Base-by-base conservation (phyloP, 2,888 invertebrate genomes). In the Yponomeuta sedellus region DNA sequence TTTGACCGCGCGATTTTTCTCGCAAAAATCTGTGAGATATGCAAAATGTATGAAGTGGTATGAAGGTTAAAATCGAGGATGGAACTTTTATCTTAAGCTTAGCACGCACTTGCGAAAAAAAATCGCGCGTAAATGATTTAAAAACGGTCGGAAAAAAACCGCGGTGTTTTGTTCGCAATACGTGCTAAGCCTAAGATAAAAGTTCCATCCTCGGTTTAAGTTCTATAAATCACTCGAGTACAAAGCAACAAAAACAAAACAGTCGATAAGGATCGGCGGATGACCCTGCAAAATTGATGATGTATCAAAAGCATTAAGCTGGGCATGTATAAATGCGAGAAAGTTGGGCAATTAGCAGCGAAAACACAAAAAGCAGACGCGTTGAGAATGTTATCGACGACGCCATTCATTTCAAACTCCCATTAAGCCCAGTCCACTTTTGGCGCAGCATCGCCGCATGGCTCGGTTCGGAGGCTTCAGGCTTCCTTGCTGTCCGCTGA, bases 281-380 rank as follows among this genome's bases (percentile, higher is more conserved):
- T 59, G 63, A 52, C 57, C 25, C 40, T 34, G 34, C 16, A 64
- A 12, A 59, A 75, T 79, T 79, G 74, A 81, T 82, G 76, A 73
- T 75, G 74, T 78, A 79, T 82, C 78, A 81, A 78, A 78, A 76
- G 75, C 79, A 76, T 56, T 56, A 64, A 20, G 44, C 63, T 10
- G 76, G 75, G 78, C 76, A 80, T 80, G 79, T 80, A 79, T 82
- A 78, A 80, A 57, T 56, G 71, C 72, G 77, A 76, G 77, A 81
- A 84, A 85, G 79, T 83, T 82, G 68, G 77, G 79, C 79, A 82
- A 83, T 84, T 83, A 83, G 79, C 77, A 73, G 74, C 77, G 76
- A 81, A 79, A 83, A 83, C 83, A 82, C 76, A 79, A 82, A 83
- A 83, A 82, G 74, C 82, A 81, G 81, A 79, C 76, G 70, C 74